These are phyloP conservation scores for Subacronicta megacephala DNA, from an alignment of 2,888 invertebrate genomes.

Conservation along the genomic window DNA sequence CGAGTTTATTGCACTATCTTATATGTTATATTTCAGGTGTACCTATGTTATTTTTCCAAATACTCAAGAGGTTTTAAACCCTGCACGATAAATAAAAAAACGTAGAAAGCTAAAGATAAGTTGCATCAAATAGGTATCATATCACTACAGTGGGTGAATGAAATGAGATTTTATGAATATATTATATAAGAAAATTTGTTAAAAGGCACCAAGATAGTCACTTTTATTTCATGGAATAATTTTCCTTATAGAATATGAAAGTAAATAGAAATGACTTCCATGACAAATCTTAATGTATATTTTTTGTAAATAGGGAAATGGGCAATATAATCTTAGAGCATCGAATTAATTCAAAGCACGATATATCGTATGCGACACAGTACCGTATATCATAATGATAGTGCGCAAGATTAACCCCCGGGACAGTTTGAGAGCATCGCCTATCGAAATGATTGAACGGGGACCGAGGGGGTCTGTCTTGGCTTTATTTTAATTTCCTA, in stretches of 20 bases:
- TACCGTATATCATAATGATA: conserved; percentile 69
- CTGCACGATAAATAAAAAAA: not conserved
- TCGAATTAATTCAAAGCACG: conserved; percentile 7
- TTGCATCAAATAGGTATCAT: not conserved
- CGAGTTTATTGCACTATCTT: conserved; percentile 55
- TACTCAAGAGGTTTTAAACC: not conserved
- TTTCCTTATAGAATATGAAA: not conserved
- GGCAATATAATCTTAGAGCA: not conserved
- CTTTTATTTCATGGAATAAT: not conserved
- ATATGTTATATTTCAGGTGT: conserved; percentile 42
- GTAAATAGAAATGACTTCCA: not conserved
- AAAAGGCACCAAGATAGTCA: not conserved
- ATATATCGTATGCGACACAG: conserved; percentile 54
- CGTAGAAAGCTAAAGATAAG: too few species aligned
- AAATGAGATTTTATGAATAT: not conserved
- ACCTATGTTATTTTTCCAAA: conserved; percentile 13
- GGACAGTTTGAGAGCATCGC: conserved; percentile 80
- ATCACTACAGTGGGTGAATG: not conserved
- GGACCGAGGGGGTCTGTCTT: conserved; percentile 84
- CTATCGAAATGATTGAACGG: conserved; percentile 88
- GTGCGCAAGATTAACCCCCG: conserved; percentile 75
- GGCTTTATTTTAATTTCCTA: conserved; percentile 87
- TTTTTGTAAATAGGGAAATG: not conserved
- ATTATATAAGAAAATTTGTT: not conserved
- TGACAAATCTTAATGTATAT: not conserved